phyloP scores from a whole-genome alignment of 2,797 vertebrate species.

The Rhodeus uyekii region DNA sequence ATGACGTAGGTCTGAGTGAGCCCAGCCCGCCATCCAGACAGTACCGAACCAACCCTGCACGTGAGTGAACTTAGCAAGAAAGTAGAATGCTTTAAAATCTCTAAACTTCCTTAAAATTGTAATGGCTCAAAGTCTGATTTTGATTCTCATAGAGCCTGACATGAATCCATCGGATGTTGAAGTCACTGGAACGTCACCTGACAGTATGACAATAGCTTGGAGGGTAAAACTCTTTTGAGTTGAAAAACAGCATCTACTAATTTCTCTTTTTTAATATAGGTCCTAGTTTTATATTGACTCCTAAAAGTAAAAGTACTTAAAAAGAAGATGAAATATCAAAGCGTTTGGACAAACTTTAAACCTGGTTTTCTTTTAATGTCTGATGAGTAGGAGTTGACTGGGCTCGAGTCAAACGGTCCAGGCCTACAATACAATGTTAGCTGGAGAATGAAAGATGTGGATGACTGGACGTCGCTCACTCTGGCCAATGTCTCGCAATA shows the following conservation, averaged over 20 bases:
- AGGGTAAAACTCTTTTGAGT: slow-evolving; percentile 75
- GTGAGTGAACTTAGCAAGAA: slow-evolving; percentile 69
- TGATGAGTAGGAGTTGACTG: slow-evolving; percentile 78
- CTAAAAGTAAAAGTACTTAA: background rate
- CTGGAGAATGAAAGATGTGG: slow-evolving; percentile 88
- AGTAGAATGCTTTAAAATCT: background rate
- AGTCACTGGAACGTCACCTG: slow-evolving; percentile 83
- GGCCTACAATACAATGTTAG: slow-evolving; percentile 90
- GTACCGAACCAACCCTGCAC: slow-evolving; percentile 90
- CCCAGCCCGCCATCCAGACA: slow-evolving; percentile 84
- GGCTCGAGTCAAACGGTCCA: slow-evolving; percentile 91
- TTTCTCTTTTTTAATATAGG: background rate
- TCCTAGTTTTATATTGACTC: background rate
- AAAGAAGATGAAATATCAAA: background rate
- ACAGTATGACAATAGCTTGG: slow-evolving; percentile 92
- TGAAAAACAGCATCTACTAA: background rate
- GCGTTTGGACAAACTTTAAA: background rate
- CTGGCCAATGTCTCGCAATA: slow-evolving; percentile 88
- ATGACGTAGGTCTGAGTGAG: slow-evolving; percentile 82
- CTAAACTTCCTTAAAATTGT: background rate
- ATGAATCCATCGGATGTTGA: slow-evolving; percentile 84
- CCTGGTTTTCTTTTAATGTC: background rate
- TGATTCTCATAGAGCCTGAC: slow-evolving; percentile 82
- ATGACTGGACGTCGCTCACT: slow-evolving; percentile 84
- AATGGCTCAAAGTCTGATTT: background rate